Evolutionary conservation across 2,113 vertebrate genomes (phyloP).

Genomic region (Coptodon bakossiorum): DNA sequence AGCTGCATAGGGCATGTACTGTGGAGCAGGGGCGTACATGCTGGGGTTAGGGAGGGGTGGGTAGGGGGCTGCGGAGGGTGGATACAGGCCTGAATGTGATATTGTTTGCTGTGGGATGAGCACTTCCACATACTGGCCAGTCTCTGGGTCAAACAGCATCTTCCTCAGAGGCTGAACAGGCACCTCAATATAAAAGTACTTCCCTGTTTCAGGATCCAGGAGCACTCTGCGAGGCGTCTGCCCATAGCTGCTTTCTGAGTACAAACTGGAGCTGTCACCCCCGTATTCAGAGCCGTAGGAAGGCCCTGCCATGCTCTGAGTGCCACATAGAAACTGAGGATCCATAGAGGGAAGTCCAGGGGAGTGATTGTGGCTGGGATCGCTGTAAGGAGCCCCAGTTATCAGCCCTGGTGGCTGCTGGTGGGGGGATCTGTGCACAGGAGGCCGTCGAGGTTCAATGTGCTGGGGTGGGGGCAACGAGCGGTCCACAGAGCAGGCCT

Average conservation of each 20-base stretch:
- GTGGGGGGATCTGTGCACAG: conserved; percentile 64
- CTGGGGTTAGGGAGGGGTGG: conserved; percentile 66
- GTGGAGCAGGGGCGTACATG: conserved; percentile 72
- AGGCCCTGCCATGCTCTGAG: conserved; percentile 51
- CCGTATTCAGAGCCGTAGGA: conserved; percentile 71
- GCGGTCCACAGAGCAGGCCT: conserved; percentile 53
- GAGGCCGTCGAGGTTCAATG: conserved; percentile 49
- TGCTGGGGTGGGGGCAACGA: conserved; percentile 45
- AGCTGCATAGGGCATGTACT: conserved; percentile 75
- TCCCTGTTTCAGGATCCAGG: conserved; percentile 88
- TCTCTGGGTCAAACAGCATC: conserved; percentile 89
- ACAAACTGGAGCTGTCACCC: conserved; percentile 63
- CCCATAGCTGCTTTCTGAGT: conserved; percentile 62
- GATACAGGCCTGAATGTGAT: conserved; percentile 76
- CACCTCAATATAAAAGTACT: conserved; percentile 88
- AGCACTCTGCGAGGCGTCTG: conserved; percentile 78
- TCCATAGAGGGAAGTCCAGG: conserved; percentile 64
- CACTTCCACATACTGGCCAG: conserved; percentile 90
- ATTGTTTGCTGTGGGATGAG: conserved; percentile 80
- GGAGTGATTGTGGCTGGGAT: conserved; percentile 60
- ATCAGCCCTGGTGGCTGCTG: conserved; percentile 46
- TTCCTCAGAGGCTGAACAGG: conserved; percentile 84
- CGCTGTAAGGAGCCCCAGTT: conserved; percentile 50
- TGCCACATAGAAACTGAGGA: conserved; percentile 67
- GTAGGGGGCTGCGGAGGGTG: conserved; percentile 75